These are phyloP conservation scores for Paratilapia polleni DNA, from an alignment of 2,113 vertebrate genomes.

Conservation along the genomic window DNA sequence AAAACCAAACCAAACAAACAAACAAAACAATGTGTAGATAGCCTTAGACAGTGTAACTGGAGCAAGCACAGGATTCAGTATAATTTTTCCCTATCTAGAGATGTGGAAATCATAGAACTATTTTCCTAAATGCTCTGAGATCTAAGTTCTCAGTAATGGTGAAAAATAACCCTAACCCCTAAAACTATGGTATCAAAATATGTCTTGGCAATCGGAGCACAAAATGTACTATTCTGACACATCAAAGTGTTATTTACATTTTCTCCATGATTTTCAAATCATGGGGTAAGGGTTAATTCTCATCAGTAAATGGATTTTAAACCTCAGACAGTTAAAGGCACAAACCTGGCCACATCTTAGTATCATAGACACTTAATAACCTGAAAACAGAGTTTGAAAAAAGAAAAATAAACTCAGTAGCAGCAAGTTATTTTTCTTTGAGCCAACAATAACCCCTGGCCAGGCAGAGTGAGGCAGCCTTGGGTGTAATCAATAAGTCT, in stretches of 20 bases:
- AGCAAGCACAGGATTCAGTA: background rate
- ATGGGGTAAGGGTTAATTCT: background rate
- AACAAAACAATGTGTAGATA: background rate
- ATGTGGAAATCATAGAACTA: background rate
- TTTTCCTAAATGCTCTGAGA: background rate
- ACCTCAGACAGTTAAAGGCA: background rate
- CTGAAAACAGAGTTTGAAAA: background rate
- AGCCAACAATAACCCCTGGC: background rate
- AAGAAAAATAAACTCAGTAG: background rate
- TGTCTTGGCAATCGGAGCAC: background rate
- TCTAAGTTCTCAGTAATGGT: background rate
- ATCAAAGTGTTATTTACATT: background rate
- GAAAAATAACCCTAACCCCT: background rate
- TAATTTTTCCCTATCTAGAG: background rate
- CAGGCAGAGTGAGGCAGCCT: background rate
- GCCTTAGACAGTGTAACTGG: background rate
- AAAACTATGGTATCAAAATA: background rate
- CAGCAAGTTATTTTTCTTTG: slow-evolving; percentile 5
- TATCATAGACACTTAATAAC: background rate
- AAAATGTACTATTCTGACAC: background rate
- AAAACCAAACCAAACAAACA: no score
- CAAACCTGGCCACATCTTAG: background rate
- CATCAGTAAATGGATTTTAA: background rate
- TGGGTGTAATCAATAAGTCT: slow-evolving; percentile 36
- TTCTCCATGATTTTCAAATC: no score